Percentiles rank a stretch among this genome's conserved stretches.
These are phyloP conservation scores for Mystacornis crossleyi DNA, from an alignment of 2,113 vertebrate species.

Conservation along the genomic window DNA sequence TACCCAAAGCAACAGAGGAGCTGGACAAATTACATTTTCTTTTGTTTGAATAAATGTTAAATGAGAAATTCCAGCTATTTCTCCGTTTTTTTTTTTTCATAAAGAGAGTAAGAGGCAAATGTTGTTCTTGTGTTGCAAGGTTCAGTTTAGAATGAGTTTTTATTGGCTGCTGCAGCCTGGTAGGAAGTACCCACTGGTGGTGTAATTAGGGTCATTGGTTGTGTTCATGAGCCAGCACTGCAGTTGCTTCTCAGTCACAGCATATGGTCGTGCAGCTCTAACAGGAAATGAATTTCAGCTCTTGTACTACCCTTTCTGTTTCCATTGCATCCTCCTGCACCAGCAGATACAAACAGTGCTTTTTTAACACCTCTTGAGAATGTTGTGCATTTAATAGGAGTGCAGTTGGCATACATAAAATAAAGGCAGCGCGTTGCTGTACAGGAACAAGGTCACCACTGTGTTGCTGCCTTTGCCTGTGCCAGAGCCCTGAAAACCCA, in stretches of 20 bases:
- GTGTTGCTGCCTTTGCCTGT: background rate
- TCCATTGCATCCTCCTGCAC: background rate
- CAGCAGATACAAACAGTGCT: background rate
- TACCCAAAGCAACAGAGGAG: background rate
- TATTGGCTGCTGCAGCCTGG: background rate
- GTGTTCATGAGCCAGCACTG: background rate
- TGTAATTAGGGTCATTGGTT: background rate
- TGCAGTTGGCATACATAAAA: background rate
- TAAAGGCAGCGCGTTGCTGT: background rate
- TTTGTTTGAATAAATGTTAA: background rate
- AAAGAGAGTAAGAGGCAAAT: background rate
- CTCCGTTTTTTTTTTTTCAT: background rate
- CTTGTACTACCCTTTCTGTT: background rate
- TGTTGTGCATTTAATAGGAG: background rate
- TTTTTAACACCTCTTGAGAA: background rate
- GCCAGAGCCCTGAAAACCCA: background rate
- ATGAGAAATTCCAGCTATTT: background rate
- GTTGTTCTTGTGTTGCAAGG: background rate
- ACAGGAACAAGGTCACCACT: background rate
- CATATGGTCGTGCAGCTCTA: background rate
- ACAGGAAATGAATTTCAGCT: constrained; percentile 5
- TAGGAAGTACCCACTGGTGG: background rate
- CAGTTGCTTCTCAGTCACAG: background rate
- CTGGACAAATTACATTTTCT: background rate
- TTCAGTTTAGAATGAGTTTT: background rate